Base-by-base conservation (phyloP, 2,888 invertebrate species). In the Argynnis bischoffii region DNA sequence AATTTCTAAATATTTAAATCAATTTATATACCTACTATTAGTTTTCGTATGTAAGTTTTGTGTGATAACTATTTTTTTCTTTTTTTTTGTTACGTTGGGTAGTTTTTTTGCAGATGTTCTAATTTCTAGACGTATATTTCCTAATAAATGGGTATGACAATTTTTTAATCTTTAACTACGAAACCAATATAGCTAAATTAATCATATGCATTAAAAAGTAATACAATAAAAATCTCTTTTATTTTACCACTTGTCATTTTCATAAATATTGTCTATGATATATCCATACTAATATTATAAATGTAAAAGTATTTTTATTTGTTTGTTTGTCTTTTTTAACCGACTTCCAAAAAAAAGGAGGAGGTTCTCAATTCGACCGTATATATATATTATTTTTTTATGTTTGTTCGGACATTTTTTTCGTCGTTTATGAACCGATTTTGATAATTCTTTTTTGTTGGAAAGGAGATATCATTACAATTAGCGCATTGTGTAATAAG, bases 1-100 rank as follows among this genome's bases (percentile, higher is more conserved):
- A 86, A 84, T 81, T 81, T 90, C 88, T 90, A 89, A 83, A 89
- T 90, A 89, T 82, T 85, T 88, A 87, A 86, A 88, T 87, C 83
- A 88, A 88, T 87, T 87, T 85, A 81, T 82, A 72, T 78, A 76
- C n/a, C n/a, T n/a, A n/a, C 21, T 48, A 15, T 84, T 83, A 81
- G 77, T 79, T 77, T 77, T 67, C 48, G 72, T 69, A 70, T 76
- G 71, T 86, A 87, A 88, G 84, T 84, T 80, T 87, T 87, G 87
- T 89, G 89, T 90, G 90, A 77, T 80, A 55, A 60, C 70, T 73
- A 77, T 84, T 77, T 81, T 81, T 85, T 83, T 79, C 77, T 82
- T 76, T 69, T 64, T 65, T 69, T 70, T 66, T 72, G 75, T 77
- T 79, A 72, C 74, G 78, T 35, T 48, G 57, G 75, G 76, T 77